A percentile compares a stretch with the other conserved stretches of the same genome.
Evolutionary conservation across 2,113 vertebrate species (phyloP).

Genomic region (Sakesphorus luctuosus): DNA sequence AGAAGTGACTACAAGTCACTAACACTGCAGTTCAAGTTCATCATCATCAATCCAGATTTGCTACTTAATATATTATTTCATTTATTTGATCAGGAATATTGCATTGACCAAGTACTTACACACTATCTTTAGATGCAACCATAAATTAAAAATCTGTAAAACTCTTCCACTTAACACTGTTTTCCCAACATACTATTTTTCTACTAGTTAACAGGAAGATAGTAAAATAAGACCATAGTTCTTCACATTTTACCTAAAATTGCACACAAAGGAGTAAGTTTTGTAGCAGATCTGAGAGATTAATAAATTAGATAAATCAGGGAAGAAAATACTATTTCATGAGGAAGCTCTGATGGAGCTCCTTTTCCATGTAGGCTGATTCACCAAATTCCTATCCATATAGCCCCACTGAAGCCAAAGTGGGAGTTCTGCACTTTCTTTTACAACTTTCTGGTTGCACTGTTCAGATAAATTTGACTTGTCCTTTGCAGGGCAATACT

Average conservation of each 20-base stretch:
- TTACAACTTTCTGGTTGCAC: neutral
- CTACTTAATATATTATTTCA: neutral
- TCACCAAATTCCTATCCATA: neutral
- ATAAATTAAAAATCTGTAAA: neutral
- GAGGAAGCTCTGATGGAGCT: neutral
- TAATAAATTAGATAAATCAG: neutral
- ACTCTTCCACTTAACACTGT: neutral
- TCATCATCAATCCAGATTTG: neutral
- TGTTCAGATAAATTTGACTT: neutral
- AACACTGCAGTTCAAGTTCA: neutral
- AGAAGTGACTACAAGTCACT: neutral
- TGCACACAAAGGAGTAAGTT: neutral
- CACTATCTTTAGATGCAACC: neutral
- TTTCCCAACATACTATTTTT: neutral
- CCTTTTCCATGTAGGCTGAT: neutral
- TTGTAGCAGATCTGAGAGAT: neutral
- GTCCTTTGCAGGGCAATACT: neutral
- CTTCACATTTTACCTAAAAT: neutral
- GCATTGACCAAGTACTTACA: neutral
- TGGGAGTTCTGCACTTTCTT: neutral
- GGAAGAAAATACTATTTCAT: neutral
- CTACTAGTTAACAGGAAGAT: neutral
- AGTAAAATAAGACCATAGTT: neutral
- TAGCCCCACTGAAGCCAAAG: neutral
- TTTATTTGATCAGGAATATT: neutral